These are phyloP conservation scores for Callyntrura guangdongensis DNA, from an alignment of 2,888 invertebrate species.

Conservation along the genomic window DNA sequence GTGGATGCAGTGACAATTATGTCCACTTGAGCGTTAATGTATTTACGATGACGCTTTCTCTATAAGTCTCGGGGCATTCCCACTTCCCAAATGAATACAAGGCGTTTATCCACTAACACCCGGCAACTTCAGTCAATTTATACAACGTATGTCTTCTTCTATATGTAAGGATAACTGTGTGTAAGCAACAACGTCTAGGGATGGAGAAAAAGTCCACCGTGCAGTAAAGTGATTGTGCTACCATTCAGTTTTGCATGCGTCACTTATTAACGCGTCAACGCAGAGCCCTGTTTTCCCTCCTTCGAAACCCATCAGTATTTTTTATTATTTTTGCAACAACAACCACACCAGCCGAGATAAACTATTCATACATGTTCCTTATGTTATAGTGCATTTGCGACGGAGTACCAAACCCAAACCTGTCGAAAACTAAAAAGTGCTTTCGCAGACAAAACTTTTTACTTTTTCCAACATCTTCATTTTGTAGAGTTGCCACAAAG, in stretches of 20 bases:
- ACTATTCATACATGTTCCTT: not conserved
- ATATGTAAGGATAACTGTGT: no score
- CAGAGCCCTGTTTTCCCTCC: not conserved
- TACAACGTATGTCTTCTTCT: no score
- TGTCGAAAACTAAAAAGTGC: not conserved
- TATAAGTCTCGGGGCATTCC: no score
- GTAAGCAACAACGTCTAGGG: not conserved
- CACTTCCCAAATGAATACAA: no score
- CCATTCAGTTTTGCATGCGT: not conserved
- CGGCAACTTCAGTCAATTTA: no score
- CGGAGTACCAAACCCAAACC: no score
- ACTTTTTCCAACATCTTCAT: constrained; percentile 2
- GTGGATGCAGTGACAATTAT: no score
- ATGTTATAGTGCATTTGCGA: not conserved
- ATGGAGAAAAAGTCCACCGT: not conserved
- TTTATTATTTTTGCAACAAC: constrained; percentile 5
- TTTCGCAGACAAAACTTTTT: constrained; percentile 5
- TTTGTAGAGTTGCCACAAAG: not conserved
- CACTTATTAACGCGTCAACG: constrained; percentile 22
- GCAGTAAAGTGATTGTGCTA: no score
- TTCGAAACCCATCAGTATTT: not conserved
- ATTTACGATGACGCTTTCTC: no score
- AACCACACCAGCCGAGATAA: not conserved
- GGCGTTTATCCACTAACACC: no score
- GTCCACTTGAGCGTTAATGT: no score